These are phyloP conservation scores for Drosophila fungiperda DNA, from an alignment of 2,888 invertebrate species.

Conservation along the genomic window DNA sequence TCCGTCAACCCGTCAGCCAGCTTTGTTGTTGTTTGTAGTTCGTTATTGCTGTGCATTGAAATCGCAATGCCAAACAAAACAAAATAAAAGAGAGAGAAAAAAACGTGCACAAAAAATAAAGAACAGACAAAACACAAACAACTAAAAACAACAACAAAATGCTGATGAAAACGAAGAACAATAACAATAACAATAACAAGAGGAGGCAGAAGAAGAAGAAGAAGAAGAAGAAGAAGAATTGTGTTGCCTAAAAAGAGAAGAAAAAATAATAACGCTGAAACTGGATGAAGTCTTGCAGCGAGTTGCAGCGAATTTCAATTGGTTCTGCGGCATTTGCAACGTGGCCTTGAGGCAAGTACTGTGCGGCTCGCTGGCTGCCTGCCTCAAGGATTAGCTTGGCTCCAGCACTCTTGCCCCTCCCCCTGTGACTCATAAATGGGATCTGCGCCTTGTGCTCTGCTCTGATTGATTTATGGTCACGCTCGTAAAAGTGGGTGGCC, in stretches of 20 bases:
- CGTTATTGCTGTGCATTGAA: conserved; percentile 50
- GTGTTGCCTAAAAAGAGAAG: conserved; percentile 5
- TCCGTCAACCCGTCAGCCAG: not conserved
- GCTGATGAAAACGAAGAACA: not conserved
- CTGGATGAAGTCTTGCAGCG: conserved; percentile 15
- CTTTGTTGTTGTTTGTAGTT: conserved; percentile 47
- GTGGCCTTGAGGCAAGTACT: conserved; percentile 45
- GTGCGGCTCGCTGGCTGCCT: conserved; percentile 8
- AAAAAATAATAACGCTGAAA: not conserved
- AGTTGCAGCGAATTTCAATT: conserved; percentile 38
- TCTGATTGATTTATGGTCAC: conserved; percentile 79
- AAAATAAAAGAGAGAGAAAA: not conserved
- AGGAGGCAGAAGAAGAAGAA: not conserved
- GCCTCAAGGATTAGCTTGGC: conserved; percentile 46
- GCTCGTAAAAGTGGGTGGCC: conserved; percentile 52
- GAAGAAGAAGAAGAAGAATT: conserved; percentile 10
- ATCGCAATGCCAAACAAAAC: conserved; percentile 20
- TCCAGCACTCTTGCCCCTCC: not conserved
- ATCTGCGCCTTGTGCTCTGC: conserved; percentile 46
- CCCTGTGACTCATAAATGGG: conserved; percentile 46
- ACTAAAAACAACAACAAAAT: not conserved
- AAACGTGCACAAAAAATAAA: not conserved
- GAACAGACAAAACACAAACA: not conserved
- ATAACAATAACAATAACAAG: not conserved
- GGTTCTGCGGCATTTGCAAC: conserved; percentile 29